Base-by-base conservation (phyloP, 2,113 vertebrate species). In the Phocoena sinus region DNA sequence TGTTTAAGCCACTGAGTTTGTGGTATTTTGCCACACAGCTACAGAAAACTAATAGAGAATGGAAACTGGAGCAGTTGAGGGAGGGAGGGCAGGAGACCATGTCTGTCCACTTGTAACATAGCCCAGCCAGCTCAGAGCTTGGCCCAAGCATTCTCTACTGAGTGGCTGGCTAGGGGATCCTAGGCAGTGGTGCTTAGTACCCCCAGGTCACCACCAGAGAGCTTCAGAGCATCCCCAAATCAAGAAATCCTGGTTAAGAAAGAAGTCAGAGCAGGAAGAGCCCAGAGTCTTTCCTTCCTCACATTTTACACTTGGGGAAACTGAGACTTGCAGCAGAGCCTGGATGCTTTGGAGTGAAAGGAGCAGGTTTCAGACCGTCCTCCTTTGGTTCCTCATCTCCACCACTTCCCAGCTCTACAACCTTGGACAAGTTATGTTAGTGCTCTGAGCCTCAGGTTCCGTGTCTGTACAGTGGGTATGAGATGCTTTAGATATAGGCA, bases 61-160 rank as follows among this genome's bases (percentile, higher is more conserved):
- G 36, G 65, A 58, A 38, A 25, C 28, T 5, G 31, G 31, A 63
- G 71, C 67, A 14, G 36, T 12, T 1, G 56, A 47, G 63, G 80
- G 58, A 21, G 2, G 23, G 7, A 1, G 1, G 79, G 18, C 6
- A 0, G 62, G 21, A 73, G 63, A 38, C 44, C 18, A 4, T 2
- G 38, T 15, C 41, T 56, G 26, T 25, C 44, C 44, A n/a, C 53
- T 56, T 17, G 18, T 2, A 5, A 50, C 6, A 7, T 47, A 4
- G 26, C 8, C 9, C 31, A 21, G 7, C 4, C 47, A 5, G 25
- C 47, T 25, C 2, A 0, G 58, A 60, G 67, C n/a, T 25, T 63
- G 38, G 36, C 58, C 65, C 38, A 15, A 73, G 60, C 33, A 7
- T 8, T 56, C 2, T 18, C 56, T 56, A 36, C 14, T 8, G 14